Evolutionary conservation across 2,888 invertebrate species (phyloP).

Genomic region (Scaptomyza tumidula): DNA sequence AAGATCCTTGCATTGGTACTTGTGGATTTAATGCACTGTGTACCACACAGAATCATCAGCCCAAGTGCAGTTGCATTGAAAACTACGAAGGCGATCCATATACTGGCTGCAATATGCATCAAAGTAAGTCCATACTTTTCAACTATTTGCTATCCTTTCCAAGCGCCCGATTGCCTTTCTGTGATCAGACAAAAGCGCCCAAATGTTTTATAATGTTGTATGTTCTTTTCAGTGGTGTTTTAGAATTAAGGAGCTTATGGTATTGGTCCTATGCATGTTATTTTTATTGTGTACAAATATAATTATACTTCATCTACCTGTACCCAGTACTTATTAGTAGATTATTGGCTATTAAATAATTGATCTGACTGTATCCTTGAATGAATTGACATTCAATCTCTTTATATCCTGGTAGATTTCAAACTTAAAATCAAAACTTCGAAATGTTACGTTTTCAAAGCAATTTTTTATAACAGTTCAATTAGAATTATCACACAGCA

Average conservation of each 20-base stretch:
- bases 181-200: constrained; percentile 17
- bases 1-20: constrained; percentile 90
- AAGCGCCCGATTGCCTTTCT: constrained; percentile 19
- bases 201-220: constrained; percentile 64
- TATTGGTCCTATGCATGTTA: constrained; percentile 62
- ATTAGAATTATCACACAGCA: not conserved
- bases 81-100: constrained; percentile 92
- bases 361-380: not conserved
- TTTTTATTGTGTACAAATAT: constrained; percentile 63
- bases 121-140: constrained; percentile 85
- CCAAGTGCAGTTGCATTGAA: constrained; percentile 89
- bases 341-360: not conserved
- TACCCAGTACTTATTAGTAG: constrained; percentile 18
- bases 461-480: not conserved
- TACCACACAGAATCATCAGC: constrained; percentile 89
- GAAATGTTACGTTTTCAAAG: not conserved
- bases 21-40: constrained; percentile 91
- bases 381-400: too few species aligned
- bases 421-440: too few species aligned
- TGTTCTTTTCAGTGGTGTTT: constrained; percentile 73
- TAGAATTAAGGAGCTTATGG: constrained; percentile 45
- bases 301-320: constrained; percentile 28
- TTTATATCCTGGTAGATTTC: too few species aligned
- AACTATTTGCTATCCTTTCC: constrained; percentile 38
- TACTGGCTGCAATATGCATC: constrained; percentile 88